Conservation (phyloP, 2,113 vertebrate genomes). For the Sturnus vulgaris region DNA sequence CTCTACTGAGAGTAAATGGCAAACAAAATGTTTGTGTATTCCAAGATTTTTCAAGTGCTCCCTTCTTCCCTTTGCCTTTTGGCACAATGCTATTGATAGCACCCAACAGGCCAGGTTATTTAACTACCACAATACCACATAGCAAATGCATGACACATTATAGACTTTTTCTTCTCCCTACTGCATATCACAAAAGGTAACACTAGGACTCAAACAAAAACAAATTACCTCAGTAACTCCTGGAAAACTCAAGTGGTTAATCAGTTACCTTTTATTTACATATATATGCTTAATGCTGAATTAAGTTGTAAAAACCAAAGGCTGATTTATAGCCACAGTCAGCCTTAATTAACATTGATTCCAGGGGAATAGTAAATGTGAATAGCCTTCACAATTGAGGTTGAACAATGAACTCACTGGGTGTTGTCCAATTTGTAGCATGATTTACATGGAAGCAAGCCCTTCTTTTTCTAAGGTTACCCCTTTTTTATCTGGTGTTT, state of each 20-base stretch:
- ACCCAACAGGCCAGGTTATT: not conserved
- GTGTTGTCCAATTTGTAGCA: constrained; percentile 89
- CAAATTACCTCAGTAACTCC: constrained; percentile 72
- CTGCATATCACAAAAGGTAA: constrained; percentile 64
- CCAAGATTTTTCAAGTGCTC: not conserved
- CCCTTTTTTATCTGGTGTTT: constrained; percentile 83
- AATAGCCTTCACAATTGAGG: constrained; percentile 86
- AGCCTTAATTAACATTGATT: constrained; percentile 94
- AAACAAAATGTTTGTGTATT: not conserved
- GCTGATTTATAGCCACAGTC: constrained; percentile 87
- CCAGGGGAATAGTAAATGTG: constrained; percentile 89
- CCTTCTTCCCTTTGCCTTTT: constrained; percentile 1
- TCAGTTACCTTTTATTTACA: constrained; percentile 82
- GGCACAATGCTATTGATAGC: not conserved
- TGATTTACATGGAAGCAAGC: constrained; percentile 95
- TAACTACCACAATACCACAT: not conserved
- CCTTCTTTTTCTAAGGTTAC: constrained; percentile 81
- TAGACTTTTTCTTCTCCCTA: not conserved
- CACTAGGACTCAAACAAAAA: constrained; percentile 62
- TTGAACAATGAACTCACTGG: constrained; percentile 88
- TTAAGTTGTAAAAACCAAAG: constrained; percentile 79
- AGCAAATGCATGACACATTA: constrained; percentile 15
- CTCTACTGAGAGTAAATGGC: not conserved
- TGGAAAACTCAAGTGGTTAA: constrained; percentile 75
- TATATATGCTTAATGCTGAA: constrained; percentile 82